phyloP scores from a whole-genome alignment of 2,797 vertebrate genomes.

The Hipposideros larvatus region DNA sequence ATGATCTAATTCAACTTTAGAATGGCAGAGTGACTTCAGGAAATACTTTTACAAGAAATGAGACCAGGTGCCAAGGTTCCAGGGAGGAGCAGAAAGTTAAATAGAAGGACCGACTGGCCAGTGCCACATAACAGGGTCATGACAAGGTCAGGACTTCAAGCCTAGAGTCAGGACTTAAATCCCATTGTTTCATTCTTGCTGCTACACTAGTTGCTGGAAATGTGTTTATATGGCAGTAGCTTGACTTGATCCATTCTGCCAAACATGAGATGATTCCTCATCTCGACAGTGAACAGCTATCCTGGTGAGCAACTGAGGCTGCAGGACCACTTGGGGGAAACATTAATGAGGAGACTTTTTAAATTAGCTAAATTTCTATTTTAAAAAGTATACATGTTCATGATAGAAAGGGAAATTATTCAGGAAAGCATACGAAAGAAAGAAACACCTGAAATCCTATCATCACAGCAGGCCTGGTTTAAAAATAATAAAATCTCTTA shows the following conservation, averaged over 20 bases:
- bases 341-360: not conserved
- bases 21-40: not conserved
- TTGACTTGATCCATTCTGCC: not conserved
- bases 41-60: not conserved
- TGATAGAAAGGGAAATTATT: not conserved
- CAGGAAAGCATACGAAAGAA: not conserved
- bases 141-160: not conserved
- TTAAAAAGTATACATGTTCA: not conserved
- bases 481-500: not conserved
- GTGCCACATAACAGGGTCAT: not conserved
- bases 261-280: not conserved
- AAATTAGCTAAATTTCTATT: not conserved
- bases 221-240: not conserved
- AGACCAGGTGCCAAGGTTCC: not conserved
- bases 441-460: not conserved
- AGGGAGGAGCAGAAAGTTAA: conserved; percentile 5
- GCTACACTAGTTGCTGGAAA: not conserved
- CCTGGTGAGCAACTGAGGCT: not conserved
- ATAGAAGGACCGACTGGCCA: not conserved
- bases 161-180: not conserved
- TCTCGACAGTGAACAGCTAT: not conserved
- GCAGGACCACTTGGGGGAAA: not conserved
- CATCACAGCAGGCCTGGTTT: not conserved
- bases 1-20: conserved; percentile 19
- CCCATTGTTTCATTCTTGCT: not conserved